These are phyloP conservation scores for Anoncus sp. DNA, from an alignment of 2,888 invertebrate species.

Conservation along the genomic window DNA sequence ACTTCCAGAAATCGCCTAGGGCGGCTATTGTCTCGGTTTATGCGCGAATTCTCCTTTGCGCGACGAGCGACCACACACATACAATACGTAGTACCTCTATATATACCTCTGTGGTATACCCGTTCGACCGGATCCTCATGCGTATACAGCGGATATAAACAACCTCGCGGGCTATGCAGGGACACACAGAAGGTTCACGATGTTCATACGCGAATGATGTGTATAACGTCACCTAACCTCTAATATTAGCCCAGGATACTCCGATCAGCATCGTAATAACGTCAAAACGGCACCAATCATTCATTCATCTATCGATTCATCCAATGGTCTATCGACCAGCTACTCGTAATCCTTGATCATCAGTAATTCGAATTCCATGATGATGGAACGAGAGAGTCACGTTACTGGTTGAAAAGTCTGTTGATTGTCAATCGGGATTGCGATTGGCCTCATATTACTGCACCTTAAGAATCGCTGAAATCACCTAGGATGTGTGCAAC, in stretches of 20 bases:
- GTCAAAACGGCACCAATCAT: too few species aligned
- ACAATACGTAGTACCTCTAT: neutral
- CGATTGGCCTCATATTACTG: too few species aligned
- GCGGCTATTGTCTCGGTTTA: conserved; percentile 79
- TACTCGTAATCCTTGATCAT: too few species aligned
- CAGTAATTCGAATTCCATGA: too few species aligned
- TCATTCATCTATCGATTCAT: too few species aligned
- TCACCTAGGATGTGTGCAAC: too few species aligned
- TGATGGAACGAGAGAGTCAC: too few species aligned
- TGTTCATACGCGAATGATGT: neutral
- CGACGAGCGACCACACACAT: conserved; percentile 15
- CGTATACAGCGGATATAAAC: conserved; percentile 10
- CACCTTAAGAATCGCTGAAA: too few species aligned
- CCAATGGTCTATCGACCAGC: neutral
- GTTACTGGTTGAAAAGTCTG: too few species aligned
- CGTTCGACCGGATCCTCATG: conserved; percentile 6
- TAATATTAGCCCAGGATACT: neutral
- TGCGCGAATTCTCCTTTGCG: conserved; percentile 69
- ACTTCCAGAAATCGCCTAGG: conserved; percentile 70
- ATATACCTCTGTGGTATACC: conserved; percentile 2
- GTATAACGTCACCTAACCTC: conserved; percentile 13
- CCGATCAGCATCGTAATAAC: neutral
- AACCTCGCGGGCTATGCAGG: conserved; percentile 4
- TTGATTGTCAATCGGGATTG: too few species aligned
- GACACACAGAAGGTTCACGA: conserved; percentile 18